Base-by-base conservation (phyloP, 2,888 invertebrate genomes). In the Troglohyphantes excavatus region DNA sequence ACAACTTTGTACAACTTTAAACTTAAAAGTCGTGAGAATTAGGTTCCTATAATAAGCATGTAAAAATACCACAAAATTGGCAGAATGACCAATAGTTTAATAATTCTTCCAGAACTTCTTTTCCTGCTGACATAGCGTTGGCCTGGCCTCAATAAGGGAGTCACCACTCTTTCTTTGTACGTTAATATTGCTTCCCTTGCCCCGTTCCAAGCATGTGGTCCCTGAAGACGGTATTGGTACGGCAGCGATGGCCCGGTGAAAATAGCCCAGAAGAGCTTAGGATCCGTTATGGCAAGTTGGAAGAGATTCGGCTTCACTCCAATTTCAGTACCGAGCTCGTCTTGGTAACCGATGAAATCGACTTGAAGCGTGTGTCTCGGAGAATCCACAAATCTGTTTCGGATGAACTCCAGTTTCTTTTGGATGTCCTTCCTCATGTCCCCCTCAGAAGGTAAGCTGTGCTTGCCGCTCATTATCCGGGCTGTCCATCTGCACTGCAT, bases 141-240 rank as follows among this genome's bases (percentile, higher is more conserved):
- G 0, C 90, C 85, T 17, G 84, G 79, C 61, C 70, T 91, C 19
- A 68, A 73, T 23, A 92, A 75, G n/a, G 92, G 91, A 26, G 87
- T 86, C 9, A 67, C n/a, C 27, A 92, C 90, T 63, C 92, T 75
- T 23, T 92, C 91, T 67, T 91, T 87, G 21, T 91, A 91, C 0
- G 92, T 93, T 67, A 93, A 78, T 68, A 94, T 93, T 11, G 94
- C 93, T n/a, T 94, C 91, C 72, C 94, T 92, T 0, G 94, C 94
- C 2, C 93, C 94, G 7, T 91, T 65, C 94, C 94, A 94, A 23
- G 92, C 75, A 53, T 93, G 92, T 9, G 93, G 93, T 1, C 94
- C 94, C 33, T 91, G 90, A 5, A 94, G 91, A 23, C 94, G 92
- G 88, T 93, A 94, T 88, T 93, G 93, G 89, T 93, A 93, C 0